Percentiles rank a stretch among this genome's conserved stretches.
These are phyloP conservation scores for Camponotus vicinus DNA, from an alignment of 1,140 invertebrate genomes.

Conservation along the genomic window DNA sequence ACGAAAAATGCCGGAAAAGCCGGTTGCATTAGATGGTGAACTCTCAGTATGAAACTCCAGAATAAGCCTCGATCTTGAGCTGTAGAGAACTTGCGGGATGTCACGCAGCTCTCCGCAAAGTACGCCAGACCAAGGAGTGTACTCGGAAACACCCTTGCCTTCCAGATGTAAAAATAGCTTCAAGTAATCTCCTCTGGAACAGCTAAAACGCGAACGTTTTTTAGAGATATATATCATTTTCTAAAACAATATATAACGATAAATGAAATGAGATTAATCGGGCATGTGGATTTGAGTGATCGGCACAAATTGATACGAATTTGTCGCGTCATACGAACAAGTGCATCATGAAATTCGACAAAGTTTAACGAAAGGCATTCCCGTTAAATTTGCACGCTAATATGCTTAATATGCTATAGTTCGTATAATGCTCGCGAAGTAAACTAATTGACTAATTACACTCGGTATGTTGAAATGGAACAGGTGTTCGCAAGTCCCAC, in stretches of 20 bases:
- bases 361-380: neutral
- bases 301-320: neutral
- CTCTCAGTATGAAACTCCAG: slow-evolving; percentile 92
- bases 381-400: neutral
- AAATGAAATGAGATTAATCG: neutral
- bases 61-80: slow-evolving; percentile 92
- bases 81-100: slow-evolving; percentile 92
- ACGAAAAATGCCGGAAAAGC: slow-evolving; percentile 92
- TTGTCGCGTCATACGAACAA: neutral
- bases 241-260: neutral
- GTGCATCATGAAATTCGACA: neutral
- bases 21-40: slow-evolving; percentile 88
- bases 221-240: neutral
- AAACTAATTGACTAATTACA: slow-evolving; percentile 78
- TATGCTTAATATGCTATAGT: neutral
- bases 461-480: slow-evolving; percentile 76
- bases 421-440: slow-evolving; percentile 46
- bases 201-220: slow-evolving; percentile 87
- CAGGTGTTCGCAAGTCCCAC: slow-evolving; percentile 76
- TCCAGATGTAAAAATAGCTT: slow-evolving; percentile 93
- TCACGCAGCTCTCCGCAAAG: slow-evolving; percentile 92
- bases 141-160: slow-evolving; percentile 91
- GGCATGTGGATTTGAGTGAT: neutral
- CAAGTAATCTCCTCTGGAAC: slow-evolving; percentile 91
- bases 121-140: slow-evolving; percentile 91